Base-by-base conservation (phyloP, 35 echinoderm and acorn worm genomes). In the Acanthaster planci region DNA sequence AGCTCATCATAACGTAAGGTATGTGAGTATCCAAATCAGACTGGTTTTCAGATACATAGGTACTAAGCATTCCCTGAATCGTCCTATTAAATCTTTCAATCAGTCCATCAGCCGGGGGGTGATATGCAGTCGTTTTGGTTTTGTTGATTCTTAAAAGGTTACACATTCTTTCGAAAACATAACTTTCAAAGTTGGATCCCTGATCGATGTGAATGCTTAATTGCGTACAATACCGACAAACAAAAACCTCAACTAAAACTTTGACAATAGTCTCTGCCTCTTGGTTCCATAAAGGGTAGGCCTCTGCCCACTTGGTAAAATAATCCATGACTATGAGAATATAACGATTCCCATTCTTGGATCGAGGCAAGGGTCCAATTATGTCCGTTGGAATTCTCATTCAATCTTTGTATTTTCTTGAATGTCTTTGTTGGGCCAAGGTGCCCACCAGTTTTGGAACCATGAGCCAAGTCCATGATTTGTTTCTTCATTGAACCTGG, bases 171-270 rank as follows among this genome's bases (percentile, higher is more conserved):
- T 84, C 36, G 40, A 89, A 89, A 5, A 93, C 47, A 22, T 17
- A 40, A 19, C 86, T 87, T 39, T 93, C 91, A 37, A 93, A 93
- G 34, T 93, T 68, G 14, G 55, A 47, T 7, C 90, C 90, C 67
- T 88, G 90, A 52, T 92, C 90, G 68, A 53, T 67, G 18, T 93
- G 91, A 22, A 93, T 29, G 44, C 84, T 78, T 9, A 58, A 51
- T 27, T 85, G 91, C 6, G 84, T 72, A 40, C 91, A 80, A 78
- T 47, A 93, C 39, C 80, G 78, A 26, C 80, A 77, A 18, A 93
- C 79, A 37, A 93, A 82, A 40, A 84, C 80, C 38, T 93, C 79
- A n/a, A 92, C 85, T 2, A 92, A 32, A 17, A 37, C 42, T 5
- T 15, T 16, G 34, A 86, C 86, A 2, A 88, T 86, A 2, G 90